phyloP scores from a whole-genome alignment of 1,140 invertebrate genomes.

The Vollenhovia emeryi region DNA sequence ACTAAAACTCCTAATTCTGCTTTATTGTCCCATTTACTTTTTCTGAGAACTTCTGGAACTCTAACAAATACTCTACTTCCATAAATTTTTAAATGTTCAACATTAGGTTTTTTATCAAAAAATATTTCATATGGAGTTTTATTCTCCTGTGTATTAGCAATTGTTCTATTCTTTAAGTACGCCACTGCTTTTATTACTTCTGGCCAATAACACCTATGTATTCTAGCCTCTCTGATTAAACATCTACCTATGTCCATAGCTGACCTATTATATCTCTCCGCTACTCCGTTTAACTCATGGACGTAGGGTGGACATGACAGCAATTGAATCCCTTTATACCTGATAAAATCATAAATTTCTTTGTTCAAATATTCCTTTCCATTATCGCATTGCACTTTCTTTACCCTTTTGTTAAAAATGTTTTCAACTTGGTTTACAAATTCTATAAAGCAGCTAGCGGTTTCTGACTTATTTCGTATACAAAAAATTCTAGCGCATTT shows the following conservation, averaged over 20 bases:
- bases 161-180: constrained; percentile 21
- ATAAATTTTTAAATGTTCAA: too few relatives aligned
- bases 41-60: too few relatives aligned
- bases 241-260: constrained; percentile 26
- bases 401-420: neutral
- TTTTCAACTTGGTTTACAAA: constrained; percentile 3
- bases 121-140: constrained; percentile 34
- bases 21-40: too few relatives aligned
- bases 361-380: constrained; percentile 21
- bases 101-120: neutral
- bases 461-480: constrained; percentile 4
- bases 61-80: too few relatives aligned
- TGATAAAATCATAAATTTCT: neutral
- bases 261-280: neutral
- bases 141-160: neutral
- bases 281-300: neutral
- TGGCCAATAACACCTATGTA: constrained; percentile 4
- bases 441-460: neutral
- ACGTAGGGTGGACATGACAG: constrained; percentile 28
- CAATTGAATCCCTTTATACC: neutral
- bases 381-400: neutral
- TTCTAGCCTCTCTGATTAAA: neutral
- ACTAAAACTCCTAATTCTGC: too few relatives aligned
- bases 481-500: neutral
- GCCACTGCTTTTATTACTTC: neutral